These are phyloP conservation scores for Malurus cyaneus DNA, from an alignment of 2,113 vertebrate species.

Conservation along the genomic window DNA sequence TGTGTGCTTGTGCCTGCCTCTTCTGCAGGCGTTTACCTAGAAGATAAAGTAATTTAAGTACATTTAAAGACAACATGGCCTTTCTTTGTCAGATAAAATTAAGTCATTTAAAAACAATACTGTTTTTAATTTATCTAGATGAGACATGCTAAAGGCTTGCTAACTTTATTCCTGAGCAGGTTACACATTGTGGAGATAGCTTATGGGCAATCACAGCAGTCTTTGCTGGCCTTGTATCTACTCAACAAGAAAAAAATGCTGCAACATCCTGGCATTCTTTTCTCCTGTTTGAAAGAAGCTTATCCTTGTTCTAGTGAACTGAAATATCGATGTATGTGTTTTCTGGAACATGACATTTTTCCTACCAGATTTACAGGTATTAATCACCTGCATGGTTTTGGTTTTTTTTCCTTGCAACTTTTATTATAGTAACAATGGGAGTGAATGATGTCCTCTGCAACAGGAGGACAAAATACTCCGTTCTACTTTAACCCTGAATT, in stretches of 20 bases:
- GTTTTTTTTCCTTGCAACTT: not conserved
- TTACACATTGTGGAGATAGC: not conserved
- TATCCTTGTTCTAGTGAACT: not conserved
- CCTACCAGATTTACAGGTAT: not conserved
- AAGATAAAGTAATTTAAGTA: not conserved
- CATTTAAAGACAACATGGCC: not conserved
- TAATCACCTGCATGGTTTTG: not conserved
- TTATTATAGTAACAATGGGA: not conserved
- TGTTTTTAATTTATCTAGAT: not conserved
- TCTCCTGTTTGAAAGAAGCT: not conserved
- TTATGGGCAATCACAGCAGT: too few species aligned
- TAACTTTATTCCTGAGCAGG: not conserved
- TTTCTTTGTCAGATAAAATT: not conserved
- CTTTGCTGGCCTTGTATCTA: not conserved
- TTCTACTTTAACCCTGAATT: not conserved
- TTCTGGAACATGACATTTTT: not conserved
- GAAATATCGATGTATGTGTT: not conserved
- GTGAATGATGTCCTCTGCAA: not conserved
- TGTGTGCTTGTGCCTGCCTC: slow-evolving; percentile 79
- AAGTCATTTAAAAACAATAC: not conserved
- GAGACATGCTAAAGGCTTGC: not conserved
- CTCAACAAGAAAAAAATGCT: not conserved
- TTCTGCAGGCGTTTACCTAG: slow-evolving; percentile 91
- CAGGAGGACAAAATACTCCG: not conserved
- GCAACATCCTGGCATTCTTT: fast-evolving